Evolutionary conservation across 2,113 vertebrate genomes (phyloP), one percentile per base, ranked within the genome.

Genomic region (Seriola aureovittata): DNA sequence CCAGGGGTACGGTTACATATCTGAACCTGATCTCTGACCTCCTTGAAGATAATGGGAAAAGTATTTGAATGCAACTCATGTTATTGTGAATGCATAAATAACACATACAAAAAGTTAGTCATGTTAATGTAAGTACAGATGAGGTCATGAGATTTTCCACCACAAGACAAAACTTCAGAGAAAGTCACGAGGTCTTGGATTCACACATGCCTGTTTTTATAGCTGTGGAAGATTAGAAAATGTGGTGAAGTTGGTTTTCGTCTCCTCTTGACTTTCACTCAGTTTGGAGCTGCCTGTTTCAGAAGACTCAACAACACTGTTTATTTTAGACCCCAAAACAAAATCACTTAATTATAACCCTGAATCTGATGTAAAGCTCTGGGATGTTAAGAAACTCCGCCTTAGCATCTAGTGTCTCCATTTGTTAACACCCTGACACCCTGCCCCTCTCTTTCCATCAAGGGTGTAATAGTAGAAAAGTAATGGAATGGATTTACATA

Each of bases 141-240:
- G 34, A 83, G 17, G n/a, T n/a, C 67, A 58, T 19, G 19, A 34
- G 69, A 60, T 54, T 72, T 52, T 57, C 25, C 32, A 1, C 69
- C 63, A 17, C 4, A 17, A 8, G 7, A 44, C 13, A 40, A 69
- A 40, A 60, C 57, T 32, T 75, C 34, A 73, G 10, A 67, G 32
- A 34, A 66, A 80, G 77, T 79, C 83, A 78, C 3, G 46, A 75
- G 82, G 59, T 75, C 32, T 44, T 40, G 44, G 54, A 23, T 36
- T 76, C 71, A 73, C 2, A 36, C 19, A 59, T 17, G 70, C 6
- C 19, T 34, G 21, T 71, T 13, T 75, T 70, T 21, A 25, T 65
- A 23, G 44, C n/a, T 44, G 57, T 25, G 21, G 54, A 48, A 34
- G 46, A 67, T 17, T 17, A 50, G 40, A n/a, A 3, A 48, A 16